Evolutionary conservation across 1,140 invertebrate species (phyloP).

Genomic region (Camponotus floridanus): DNA sequence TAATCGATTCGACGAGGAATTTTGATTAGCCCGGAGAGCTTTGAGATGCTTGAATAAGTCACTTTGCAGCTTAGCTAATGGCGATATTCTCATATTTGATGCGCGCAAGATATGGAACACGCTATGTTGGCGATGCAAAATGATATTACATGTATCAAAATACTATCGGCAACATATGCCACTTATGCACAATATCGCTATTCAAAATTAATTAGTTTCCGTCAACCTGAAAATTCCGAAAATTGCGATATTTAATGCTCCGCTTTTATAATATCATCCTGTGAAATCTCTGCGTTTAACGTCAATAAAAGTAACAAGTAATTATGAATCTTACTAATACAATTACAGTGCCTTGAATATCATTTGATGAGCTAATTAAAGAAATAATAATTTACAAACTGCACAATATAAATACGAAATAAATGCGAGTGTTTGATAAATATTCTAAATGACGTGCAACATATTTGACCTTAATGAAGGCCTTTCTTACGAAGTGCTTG

Average conservation of each 20-base stretch:
- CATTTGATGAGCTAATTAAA: background rate
- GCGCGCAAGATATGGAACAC: slow-evolving; percentile 10
- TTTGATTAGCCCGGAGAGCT: slow-evolving; percentile 43
- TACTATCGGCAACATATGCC: background rate
- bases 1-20: slow-evolving; percentile 49
- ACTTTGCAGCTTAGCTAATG: slow-evolving; percentile 47
- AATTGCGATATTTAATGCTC: background rate
- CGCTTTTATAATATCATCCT: background rate
- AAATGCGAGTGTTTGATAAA: slow-evolving; percentile 16
- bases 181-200: slow-evolving; percentile 8
- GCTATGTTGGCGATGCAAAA: slow-evolving; percentile 25
- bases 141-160: slow-evolving; percentile 16
- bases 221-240: background rate
- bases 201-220: slow-evolving; percentile 17
- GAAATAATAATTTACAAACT: slow-evolving; percentile 40
- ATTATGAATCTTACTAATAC: background rate
- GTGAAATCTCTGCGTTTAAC: background rate
- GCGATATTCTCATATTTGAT: slow-evolving; percentile 29
- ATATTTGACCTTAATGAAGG: slow-evolving; percentile 53
- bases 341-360: background rate
- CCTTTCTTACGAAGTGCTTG: slow-evolving; percentile 48
- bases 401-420: slow-evolving; percentile 6
- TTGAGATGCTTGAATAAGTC: slow-evolving; percentile 49
- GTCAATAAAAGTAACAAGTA: slow-evolving; percentile 36
- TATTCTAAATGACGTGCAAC: slow-evolving; percentile 48